Evolutionary conservation across 2,888 invertebrate genomes (phyloP).

Genomic region (Hartigia nigra): DNA sequence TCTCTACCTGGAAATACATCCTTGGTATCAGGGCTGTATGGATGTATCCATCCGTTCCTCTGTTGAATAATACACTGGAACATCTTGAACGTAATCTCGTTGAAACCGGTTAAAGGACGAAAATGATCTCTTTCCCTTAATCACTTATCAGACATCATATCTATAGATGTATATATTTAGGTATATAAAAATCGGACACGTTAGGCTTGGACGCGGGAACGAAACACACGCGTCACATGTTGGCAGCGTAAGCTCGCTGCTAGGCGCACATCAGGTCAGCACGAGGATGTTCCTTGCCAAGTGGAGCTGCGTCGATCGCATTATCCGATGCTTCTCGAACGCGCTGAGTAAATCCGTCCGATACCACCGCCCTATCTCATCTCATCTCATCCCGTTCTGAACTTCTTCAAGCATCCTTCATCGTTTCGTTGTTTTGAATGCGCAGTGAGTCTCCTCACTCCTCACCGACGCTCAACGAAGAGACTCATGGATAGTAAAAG

Average conservation of each 20-base stretch:
- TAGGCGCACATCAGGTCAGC: constrained; percentile 5
- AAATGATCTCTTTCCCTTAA: background rate
- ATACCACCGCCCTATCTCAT: constrained; percentile 13
- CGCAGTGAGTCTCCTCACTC: too few relatives aligned
- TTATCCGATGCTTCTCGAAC: background rate
- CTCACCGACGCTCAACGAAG: too few relatives aligned
- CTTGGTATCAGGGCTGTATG: constrained; percentile 76
- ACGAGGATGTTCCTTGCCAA: background rate
- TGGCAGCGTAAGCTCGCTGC: constrained; percentile 9
- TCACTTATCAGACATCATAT: background rate
- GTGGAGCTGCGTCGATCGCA: constrained; percentile 4
- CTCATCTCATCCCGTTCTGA: background rate
- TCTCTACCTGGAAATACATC: constrained; percentile 79
- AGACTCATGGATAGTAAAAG: background rate
- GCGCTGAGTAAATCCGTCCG: background rate
- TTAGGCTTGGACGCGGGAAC: background rate
- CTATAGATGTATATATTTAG: background rate
- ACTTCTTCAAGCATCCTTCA: background rate
- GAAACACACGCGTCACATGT: constrained; percentile 7
- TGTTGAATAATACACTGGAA: constrained; percentile 88
- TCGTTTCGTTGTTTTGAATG: too few relatives aligned
- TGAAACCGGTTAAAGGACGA: background rate
- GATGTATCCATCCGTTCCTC: constrained; percentile 80
- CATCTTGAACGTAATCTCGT: constrained; percentile 66
- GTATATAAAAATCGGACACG: background rate